Conservation (phyloP, 2,113 vertebrate species). For the Fregetta grallaria region DNA sequence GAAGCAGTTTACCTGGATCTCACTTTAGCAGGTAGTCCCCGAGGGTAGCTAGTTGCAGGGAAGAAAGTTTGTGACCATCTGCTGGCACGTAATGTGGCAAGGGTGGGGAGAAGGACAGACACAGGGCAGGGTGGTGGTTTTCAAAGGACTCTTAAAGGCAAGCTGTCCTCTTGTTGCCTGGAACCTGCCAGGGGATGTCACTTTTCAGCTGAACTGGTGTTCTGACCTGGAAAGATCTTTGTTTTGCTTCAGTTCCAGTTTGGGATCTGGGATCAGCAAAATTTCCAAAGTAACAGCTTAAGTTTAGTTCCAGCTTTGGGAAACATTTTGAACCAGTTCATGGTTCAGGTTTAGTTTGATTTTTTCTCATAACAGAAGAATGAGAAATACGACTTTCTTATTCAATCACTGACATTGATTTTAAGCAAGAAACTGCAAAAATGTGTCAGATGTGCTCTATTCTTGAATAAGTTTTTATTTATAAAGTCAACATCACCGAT, state of each 20-base stretch:
- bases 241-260: background rate
- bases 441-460: background rate
- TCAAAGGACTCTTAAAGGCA: background rate
- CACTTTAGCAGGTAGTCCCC: background rate
- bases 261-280: background rate
- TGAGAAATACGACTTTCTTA: background rate
- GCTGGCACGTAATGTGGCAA: background rate
- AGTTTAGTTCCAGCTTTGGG: background rate
- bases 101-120: background rate
- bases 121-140: background rate
- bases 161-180: background rate
- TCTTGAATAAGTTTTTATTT: background rate
- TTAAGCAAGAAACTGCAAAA: conserved; percentile 18
- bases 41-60: background rate
- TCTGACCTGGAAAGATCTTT: background rate
- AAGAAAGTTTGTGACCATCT: background rate
- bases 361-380: background rate
- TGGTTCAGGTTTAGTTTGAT: background rate
- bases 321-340: background rate
- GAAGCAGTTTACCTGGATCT: background rate
- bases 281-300: background rate
- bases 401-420: background rate
- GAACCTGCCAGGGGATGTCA: background rate
- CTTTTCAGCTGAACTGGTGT: background rate
- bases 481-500: background rate